Base-by-base conservation (phyloP, 2,113 vertebrate genomes). In the Chaetorhynchus papuensis region DNA sequence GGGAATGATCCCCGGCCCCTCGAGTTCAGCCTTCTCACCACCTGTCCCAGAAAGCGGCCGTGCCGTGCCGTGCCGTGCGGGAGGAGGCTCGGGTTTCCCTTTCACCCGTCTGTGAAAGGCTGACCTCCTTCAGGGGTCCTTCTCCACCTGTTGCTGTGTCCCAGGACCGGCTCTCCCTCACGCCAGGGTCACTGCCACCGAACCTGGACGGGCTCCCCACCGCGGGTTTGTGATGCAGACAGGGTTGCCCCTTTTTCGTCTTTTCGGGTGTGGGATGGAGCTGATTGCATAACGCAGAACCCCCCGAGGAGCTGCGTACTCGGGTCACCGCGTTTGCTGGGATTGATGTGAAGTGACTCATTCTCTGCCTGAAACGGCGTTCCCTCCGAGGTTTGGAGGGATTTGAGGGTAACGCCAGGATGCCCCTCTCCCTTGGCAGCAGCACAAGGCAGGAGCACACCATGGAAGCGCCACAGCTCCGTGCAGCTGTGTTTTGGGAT, bases 161-260 rank as follows among this genome's bases (percentile, higher is more conserved):
- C 23, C 24, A 18, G 28, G 17, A 49, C 18, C 3, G 1, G 26
- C 27, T 68, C 33, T 54, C 26, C 52, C 13, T 70, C 52, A 15
- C 3, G 3, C 13, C 11, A 7, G 22, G 42, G 44, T 44, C 74
- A 3, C 24, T 6, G 27, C 2, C 37, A 5, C 39, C 2, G 1
- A 45, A 45, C 5, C 24, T 11, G 24, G 39, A 10, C 7, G 30
- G 45, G 24, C 10, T 52, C 9, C 53, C 11, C 4, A 6, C 19
- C 4, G 0, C 1, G 0, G 26, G 37, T 16, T 2, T 30, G 56
- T 23, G 39, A 57, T 53, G 35, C 2, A 1, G 27, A 5, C 27
- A 56, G 30, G 19, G 20, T 49, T 44, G 17, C 3, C 18, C 31
- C 13, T 18, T 20, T 9, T 30, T 15, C 11, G 52, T 19, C 41